Evolutionary conservation across 2,888 invertebrate genomes (phyloP), one percentile per base, ranked within the genome.

Genomic region (Erebia ligea): DNA sequence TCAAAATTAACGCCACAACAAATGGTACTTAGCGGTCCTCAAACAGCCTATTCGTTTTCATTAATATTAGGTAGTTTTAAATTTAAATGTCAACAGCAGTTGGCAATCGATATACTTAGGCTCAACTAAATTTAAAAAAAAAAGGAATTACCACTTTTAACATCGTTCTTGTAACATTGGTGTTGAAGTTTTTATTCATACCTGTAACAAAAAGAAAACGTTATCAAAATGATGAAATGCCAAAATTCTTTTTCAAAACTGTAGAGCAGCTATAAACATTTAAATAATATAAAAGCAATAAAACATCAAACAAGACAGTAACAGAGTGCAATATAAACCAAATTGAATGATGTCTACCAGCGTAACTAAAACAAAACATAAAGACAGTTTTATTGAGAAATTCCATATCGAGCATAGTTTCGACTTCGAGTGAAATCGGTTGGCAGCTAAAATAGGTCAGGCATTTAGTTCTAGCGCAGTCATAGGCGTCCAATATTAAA

Each of bases 391-490:
- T 54, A 58, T 21, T 64, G 50, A 48, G 64, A 58, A 64, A 17
- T 64, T 54, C 64, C 52, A 64, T 64, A 52, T 64, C 64, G 19
- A 64, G 52, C 52, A 34, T 54, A 64, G 64, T 64, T 40, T 40
- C 52, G 64, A 64, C 54, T 40, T 40, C 52, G 64, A 64, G 34
- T 64, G 19, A 40, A 64, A 64, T 54, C 52, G 52, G 64, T 64
- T 52, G 62, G 10, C 62, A 56, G 40, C 56, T 66, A 66, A 66
- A 66, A 56, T 66, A 66, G 66, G 66, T 66, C 66, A 66, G 40
- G 42, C 56, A 45, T 57, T 66, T 66, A 56, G 56, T 66, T 56
- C 42, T 56, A 56, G 45, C 48, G 45, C 45, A 15, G 19, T 13
- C 10, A 0, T 5, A 34, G 57, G n/a, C 58, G 59, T 25, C 1